Evolutionary conservation across 2,888 invertebrate species (phyloP), one percentile per base, ranked within the genome.

Genomic region (Orthosia gothica): DNA sequence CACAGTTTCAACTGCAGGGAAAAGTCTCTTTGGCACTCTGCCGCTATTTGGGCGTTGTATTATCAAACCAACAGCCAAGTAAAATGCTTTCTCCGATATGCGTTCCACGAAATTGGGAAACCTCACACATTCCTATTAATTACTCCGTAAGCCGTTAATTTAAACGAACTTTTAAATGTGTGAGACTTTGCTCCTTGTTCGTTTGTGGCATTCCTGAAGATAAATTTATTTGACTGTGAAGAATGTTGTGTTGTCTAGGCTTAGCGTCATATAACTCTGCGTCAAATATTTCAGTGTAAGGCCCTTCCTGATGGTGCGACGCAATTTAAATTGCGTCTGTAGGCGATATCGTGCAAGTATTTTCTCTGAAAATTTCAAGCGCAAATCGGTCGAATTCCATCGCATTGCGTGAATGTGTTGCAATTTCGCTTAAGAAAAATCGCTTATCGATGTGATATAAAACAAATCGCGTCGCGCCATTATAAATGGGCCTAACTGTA

Each of bases 61-160:
- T 90, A 91, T 89, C 89, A 89, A 91, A 92, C 92, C 90, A 92
- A 87, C 86, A 62, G 79, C 81, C 83, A 86, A 89, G 82, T 90
- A 89, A n/a, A 90, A 90, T 89, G 85, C 85, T 90, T 91, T 91
- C 89, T 86, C 87, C 85, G 72, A 80, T 73, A 83, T 79, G 81
- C 87, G 82, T 92, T 93, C 90, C 84, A 84, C 71, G 87, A 87
- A 91, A 86, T 89, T 89, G 74, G 85, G 88, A 79, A 89, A 88
- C 87, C 86, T 87, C 89, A 87, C 74, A 76, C 74, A 70, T 78
- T 81, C 83, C 73, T 73, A 80, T 87, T 86, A 85, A 88, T 87
- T 86, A 85, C 84, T 76, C 67, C 68, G 76, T 80, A 69, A 82
- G 85, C 74, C 62, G 72, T 77, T 85, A 85, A 82, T 87, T 79